Conservation (phyloP, 2,888 invertebrate species). For the Heliconius ethilla region DNA sequence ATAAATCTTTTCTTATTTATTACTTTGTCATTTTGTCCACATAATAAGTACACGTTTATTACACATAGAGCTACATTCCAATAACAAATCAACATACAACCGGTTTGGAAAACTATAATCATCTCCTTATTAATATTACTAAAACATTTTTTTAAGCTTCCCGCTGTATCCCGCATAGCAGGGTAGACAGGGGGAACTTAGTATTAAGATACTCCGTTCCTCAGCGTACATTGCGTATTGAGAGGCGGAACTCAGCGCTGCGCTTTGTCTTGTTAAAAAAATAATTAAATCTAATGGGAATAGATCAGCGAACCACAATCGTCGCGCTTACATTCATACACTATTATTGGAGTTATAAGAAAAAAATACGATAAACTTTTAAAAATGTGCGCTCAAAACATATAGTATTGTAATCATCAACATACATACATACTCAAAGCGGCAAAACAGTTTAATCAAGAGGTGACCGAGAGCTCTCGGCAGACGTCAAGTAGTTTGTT, state of each 20-base stretch:
- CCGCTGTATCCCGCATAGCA: background rate
- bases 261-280: background rate
- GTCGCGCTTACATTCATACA: background rate
- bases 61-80: conserved; percentile 37
- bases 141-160: background rate
- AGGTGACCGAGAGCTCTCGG: conserved; percentile 31
- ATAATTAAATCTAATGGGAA: background rate
- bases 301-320: background rate
- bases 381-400: background rate
- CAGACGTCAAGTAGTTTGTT: conserved; percentile 38
- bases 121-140: too few species aligned
- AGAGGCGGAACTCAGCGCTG: background rate
- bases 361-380: background rate
- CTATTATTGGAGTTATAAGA: background rate
- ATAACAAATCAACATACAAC: conserved; percentile 29
- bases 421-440: conserved; percentile 8
- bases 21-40: too few species aligned
- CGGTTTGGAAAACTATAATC: conserved; percentile 26
- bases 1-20: too few species aligned
- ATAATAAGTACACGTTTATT: too few species aligned
- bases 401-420: background rate
- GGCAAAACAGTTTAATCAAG: conserved; percentile 42
- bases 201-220: background rate
- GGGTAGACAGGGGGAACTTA: background rate
- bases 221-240: background rate